Base-by-base conservation (phyloP, 2,888 invertebrate genomes). In the Apotomis turbidana region DNA sequence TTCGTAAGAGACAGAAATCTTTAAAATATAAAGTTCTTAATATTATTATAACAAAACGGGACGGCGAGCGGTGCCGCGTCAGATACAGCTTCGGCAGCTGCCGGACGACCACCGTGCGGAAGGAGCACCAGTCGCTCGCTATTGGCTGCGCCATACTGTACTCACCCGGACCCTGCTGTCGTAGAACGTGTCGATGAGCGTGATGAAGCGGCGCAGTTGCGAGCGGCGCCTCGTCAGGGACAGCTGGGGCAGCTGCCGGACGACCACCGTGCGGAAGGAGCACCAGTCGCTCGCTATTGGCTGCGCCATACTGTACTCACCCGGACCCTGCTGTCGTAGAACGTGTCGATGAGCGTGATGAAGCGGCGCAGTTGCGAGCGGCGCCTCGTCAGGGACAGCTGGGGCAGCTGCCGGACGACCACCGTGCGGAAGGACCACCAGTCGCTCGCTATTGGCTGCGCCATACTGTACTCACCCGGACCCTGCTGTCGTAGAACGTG, bases 121-220 rank as follows among this genome's bases (percentile, higher is more conserved):
- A 41, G 0, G 82, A 99, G 95, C 83, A 97, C 96, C 74, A 99
- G 91, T 88, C 99, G 99, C 97, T 97, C 8, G 99, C 98, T 79
- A 99, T 92, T 27, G 99, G 97, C 97, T 97, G 88, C 87, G 2
- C 4, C 41, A 41, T 41, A 2, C 41, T 41, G 41, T 76, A 86
- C 91, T 85, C 85, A 94, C 95, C 85, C 96, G 94, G 74, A 98
- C 97, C 93, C 95, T 96, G 83, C 97, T 97, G 89, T 99, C 99
- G 86, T 99, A 99, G 9, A 99, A 94, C 0, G 99, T 98, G 87
- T 99, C 99, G 79, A 99, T 98, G 13, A 99, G 94, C 0, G 98
- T 99, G 75, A 99, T 99, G 87, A 99, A 99, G 77, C 99, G 94
- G 82, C 99, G 94, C 67, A 98, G 96, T 89, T 97, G 97, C n/a